Evolutionary conservation across 2,888 invertebrate species (phyloP).

Genomic region (Myopa tessellatipennis): DNA sequence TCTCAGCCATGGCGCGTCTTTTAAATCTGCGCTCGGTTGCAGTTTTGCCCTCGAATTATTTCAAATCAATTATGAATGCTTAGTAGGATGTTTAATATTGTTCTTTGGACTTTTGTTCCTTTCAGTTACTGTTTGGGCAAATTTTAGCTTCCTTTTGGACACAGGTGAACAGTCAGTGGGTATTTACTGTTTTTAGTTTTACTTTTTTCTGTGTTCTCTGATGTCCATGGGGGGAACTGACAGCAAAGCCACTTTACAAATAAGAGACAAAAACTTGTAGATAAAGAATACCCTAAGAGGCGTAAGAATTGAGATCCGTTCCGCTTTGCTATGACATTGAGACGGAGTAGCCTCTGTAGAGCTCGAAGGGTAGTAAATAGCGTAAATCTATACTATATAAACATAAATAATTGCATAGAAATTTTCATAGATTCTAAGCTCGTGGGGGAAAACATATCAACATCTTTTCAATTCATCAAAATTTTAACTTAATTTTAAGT

Average conservation of each 20-base stretch:
- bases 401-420: too few relatives aligned
- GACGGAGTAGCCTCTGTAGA: too few relatives aligned
- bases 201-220: not conserved
- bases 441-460: too few relatives aligned
- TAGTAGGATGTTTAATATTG: constrained; percentile 52
- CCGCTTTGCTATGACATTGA: too few relatives aligned
- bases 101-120: constrained; percentile 25
- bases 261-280: not conserved
- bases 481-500: too few relatives aligned
- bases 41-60: constrained; percentile 38
- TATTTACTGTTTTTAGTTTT: too few relatives aligned
- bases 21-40: constrained; percentile 9
- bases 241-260: not conserved
- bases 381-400: too few relatives aligned
- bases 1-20: not conserved
- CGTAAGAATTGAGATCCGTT: too few relatives aligned
- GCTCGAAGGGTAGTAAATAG: too few relatives aligned
- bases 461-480: too few relatives aligned
- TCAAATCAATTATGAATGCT: constrained; percentile 65
- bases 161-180: constrained; percentile 11
- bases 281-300: not conserved
- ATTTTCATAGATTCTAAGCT: too few relatives aligned
- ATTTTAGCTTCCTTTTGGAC: constrained; percentile 64
- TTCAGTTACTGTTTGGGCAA: constrained; percentile 55
- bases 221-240: not conserved